Evolutionary conservation across 2,113 vertebrate genomes (phyloP), one percentile per base, ranked within the genome.

Genomic region (Bubo blakistoni): DNA sequence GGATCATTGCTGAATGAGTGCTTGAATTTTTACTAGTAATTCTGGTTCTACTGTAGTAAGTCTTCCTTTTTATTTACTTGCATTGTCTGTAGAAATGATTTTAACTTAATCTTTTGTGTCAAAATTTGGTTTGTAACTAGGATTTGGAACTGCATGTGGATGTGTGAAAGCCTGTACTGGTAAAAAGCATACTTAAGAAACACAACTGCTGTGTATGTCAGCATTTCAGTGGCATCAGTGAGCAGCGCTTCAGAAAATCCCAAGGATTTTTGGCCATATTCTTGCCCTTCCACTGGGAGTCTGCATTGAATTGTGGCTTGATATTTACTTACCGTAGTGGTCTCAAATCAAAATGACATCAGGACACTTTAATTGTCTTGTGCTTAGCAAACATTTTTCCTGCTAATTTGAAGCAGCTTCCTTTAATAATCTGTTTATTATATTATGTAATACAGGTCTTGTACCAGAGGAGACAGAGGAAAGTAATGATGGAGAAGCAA

Each of bases 381-480:
- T 54, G 30, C 42, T 94, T 88, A 69, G 52, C 22, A 87, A 63
- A 63, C 16, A 38, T 94, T 79, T 77, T 78, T 90, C 72, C 4
- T 91, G 44, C 6, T 90, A 47, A 55, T 94, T 97, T 84, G 88
- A 93, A 96, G 61, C 81, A 88, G 58, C 44, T 96, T 67, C 58
- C 70, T 94, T 91, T 62, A 91, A 44, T 91, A 76, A 49, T 67
- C 6, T 58, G 9, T 67, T 92, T 82, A 66, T 90, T 94, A 2
- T 94, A 54, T 97, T 95, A 44, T 95, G 57, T 34, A 79, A 94
- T 91, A 29, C 34, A 99, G 99, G 99, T 88, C 98, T 99, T 96
- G 99, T 99, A 77, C 99, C 99, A 71, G 98, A 99, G 96, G 99
- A 99, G 96, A 98, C 96, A 19, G 98, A 98, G 70, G 99, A 99